Evolutionary conservation across 2,888 invertebrate genomes (phyloP).

Genomic region (Falcaria lacertinaria): DNA sequence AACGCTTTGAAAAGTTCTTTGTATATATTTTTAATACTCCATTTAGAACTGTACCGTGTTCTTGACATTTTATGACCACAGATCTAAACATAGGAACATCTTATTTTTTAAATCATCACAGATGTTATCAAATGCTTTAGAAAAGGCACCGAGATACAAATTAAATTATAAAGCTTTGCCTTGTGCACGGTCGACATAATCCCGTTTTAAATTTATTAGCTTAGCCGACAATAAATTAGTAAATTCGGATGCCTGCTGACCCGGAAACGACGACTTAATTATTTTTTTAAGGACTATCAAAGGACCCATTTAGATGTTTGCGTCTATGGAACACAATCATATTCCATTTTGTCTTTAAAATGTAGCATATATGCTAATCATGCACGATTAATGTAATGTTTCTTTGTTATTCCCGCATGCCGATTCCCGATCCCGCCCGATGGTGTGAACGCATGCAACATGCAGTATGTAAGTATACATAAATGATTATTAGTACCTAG

Average conservation of each 20-base stretch:
- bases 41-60: background rate
- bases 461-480: constrained; percentile 64
- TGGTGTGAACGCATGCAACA: constrained; percentile 33
- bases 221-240: constrained; percentile 73
- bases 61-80: background rate
- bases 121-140: constrained; percentile 30
- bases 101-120: background rate
- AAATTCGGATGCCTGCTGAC: constrained; percentile 66
- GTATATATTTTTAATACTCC: background rate
- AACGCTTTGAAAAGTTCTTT: background rate
- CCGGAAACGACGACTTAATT: constrained; percentile 66
- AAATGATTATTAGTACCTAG: constrained; percentile 29
- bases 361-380: constrained; percentile 19
- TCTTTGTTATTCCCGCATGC: constrained; percentile 44
- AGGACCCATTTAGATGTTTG: constrained; percentile 34
- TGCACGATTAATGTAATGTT: constrained; percentile 20
- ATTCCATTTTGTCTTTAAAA: constrained; percentile 8
- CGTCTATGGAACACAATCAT: constrained; percentile 15
- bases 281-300: constrained; percentile 47
- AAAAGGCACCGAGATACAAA: constrained; percentile 61
- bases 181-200: constrained; percentile 69
- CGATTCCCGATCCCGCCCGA: constrained; percentile 22
- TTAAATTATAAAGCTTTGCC: constrained; percentile 73
- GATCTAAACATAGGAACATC: background rate
- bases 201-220: constrained; percentile 77